A percentile compares a stretch with the other conserved stretches of the same genome.
phyloP scores from a whole-genome alignment of 2,888 invertebrate species.

The Xestia sexstrigata region DNA sequence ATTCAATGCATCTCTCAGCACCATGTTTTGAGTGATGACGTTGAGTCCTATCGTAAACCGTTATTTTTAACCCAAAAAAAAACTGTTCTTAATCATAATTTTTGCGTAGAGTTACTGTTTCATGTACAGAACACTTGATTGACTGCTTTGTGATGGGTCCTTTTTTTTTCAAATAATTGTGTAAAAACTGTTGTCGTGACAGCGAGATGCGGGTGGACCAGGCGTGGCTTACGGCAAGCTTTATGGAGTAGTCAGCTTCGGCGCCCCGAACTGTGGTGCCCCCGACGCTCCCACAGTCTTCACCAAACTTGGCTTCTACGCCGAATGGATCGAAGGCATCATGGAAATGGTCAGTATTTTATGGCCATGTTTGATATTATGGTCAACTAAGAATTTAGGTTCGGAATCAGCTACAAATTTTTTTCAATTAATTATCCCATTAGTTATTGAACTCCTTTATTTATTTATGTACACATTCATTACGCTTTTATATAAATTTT shows the following conservation, averaged over 20 bases:
- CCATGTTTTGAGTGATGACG: background rate
- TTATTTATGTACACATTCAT: background rate
- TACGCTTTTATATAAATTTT: background rate
- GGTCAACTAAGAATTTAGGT: background rate
- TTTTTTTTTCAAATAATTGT: background rate
- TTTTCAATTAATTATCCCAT: background rate
- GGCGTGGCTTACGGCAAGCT: conserved; percentile 76
- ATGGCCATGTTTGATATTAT: background rate
- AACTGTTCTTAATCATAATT: background rate
- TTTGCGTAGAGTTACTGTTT: background rate
- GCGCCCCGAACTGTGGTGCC: conserved; percentile 81
- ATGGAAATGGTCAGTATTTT: conserved; percentile 75
- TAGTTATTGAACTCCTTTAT: background rate
- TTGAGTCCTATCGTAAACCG: background rate
- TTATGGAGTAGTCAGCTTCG: conserved; percentile 82
- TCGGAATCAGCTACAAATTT: background rate
- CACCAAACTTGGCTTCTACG: conserved; percentile 82
- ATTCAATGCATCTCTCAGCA: background rate
- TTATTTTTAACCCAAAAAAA: background rate
- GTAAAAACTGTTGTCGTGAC: conserved; percentile 4
- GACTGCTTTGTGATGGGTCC: background rate
- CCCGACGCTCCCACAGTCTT: conserved; percentile 85
- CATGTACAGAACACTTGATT: background rate
- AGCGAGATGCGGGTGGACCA: conserved; percentile 85
- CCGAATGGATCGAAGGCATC: conserved; percentile 81